These are phyloP conservation scores for Bimastos eiseni DNA, from an alignment of 2,888 invertebrate species.

Conservation along the genomic window DNA sequence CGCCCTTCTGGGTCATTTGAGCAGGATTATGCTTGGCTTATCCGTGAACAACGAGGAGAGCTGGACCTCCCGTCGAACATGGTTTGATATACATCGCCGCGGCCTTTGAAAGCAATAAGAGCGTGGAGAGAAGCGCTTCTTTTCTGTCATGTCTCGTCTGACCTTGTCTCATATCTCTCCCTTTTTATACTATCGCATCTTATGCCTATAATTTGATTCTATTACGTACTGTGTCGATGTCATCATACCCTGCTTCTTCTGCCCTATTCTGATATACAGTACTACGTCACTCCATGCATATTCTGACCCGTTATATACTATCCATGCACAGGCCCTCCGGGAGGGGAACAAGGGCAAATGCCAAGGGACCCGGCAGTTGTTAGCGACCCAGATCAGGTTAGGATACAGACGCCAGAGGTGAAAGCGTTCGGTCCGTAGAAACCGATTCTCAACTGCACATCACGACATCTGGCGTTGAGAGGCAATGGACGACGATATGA, in stretches of 20 bases:
- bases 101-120: not conserved
- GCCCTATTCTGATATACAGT: not conserved
- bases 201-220: not conserved
- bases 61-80: constrained; percentile 9
- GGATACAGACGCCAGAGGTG: not conserved
- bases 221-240: not conserved
- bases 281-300: no score
- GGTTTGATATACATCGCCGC: not conserved
- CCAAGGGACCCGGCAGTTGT: no score
- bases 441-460: not conserved
- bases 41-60: not conserved
- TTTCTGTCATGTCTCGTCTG: not conserved
- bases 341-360: no score
- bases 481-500: not conserved
- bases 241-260: not conserved
- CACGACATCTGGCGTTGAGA: not conserved
- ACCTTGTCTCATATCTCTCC: not conserved
- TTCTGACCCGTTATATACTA: not conserved
- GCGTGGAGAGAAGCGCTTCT: not conserved
- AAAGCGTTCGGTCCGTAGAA: not conserved
- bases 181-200: not conserved
- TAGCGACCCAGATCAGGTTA: no score
- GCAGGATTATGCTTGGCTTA: not conserved
- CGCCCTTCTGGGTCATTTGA: not conserved
- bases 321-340: no score